Evolutionary conservation across 2,797 vertebrate species (phyloP).

Genomic region (Typhlichthys eigenmanni): DNA sequence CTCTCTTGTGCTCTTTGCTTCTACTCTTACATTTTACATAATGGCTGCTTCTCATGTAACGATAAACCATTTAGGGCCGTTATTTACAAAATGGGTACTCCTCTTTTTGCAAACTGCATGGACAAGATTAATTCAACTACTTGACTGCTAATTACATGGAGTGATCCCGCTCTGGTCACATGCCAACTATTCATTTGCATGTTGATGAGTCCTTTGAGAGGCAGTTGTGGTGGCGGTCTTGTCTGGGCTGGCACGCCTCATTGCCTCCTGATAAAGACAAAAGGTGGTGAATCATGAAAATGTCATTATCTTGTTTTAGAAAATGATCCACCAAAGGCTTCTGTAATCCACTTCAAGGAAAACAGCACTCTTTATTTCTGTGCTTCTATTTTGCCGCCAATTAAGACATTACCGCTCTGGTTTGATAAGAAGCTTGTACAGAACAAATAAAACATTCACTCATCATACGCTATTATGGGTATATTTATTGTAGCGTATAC

Average conservation of each 20-base stretch:
- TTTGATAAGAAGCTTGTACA: no score
- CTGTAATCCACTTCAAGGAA: not conserved
- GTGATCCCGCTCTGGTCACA: conserved; percentile 18
- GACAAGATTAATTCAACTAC: not conserved
- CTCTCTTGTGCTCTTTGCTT: not conserved
- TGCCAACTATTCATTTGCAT: conserved; percentile 29
- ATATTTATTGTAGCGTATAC: no score
- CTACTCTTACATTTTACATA: not conserved
- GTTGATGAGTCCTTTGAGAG: conserved; percentile 20
- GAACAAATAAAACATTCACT: no score
- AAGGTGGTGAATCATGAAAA: conserved; percentile 11
- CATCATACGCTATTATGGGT: no score
- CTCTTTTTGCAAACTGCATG: not conserved
- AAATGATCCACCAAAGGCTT: not conserved
- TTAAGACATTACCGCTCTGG: no score
- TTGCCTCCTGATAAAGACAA: conserved; percentile 24
- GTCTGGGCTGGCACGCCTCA: conserved; percentile 15
- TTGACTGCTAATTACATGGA: conserved; percentile 30
- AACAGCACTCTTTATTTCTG: not conserved
- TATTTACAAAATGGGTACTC: not conserved
- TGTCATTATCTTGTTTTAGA: conserved; percentile 18
- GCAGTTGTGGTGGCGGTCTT: not conserved
- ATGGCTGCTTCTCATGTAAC: not conserved
- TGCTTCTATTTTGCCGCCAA: conserved; percentile 7
- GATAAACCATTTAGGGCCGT: not conserved